Evolutionary conservation across 2,888 invertebrate species (phyloP), one percentile per base, ranked within the genome.

Genomic region (Disparrhopalites patrizii): DNA sequence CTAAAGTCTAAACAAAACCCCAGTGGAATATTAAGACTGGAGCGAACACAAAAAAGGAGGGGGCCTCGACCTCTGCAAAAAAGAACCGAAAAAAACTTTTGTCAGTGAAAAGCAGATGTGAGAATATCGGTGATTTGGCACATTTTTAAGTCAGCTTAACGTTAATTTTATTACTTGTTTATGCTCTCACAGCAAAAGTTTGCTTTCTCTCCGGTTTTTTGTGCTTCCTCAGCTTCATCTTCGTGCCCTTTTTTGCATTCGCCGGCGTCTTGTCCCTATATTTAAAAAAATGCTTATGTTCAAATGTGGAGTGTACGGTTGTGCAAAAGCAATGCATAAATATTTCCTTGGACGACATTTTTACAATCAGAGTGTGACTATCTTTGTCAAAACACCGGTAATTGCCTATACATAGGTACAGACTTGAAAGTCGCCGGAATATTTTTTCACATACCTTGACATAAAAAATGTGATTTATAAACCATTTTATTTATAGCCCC

Each of bases 101-200:
- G n/a, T 36, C 55, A 55, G 20, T 55, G 20, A 54, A 55, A 36
- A 61, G 13, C 61, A 61, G 61, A 61, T 61, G 61, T 30, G 43
- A 20, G 27, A 33, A 31, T n/a, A n/a, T 38, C 56, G 38, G 51
- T 31, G 36, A 61, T 43, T 61, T 61, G 61, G 61, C 61, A 61
- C 51, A 61, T 56, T 56, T 56, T 56, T 38, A 56, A 36, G 56
- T 56, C 61, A 61, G 47, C 50, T 51, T 61, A 50, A 50, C 10
- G 33, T 47, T 33, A 51, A 61, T 47, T 61, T 61, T 61, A 61
- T 31, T 51, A 51, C 51, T 61, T 61, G 61, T 61, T 61, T 61
- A 61, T 61, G 51, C 33, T 55, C 15, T 55, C 18, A 8, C 47
- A 25, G 20, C 20, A 47, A 36, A 36, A 36, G 18, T 47, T 13